phyloP scores from a whole-genome alignment of 2,113 vertebrate genomes.

The Bolborhynchus lineola region DNA sequence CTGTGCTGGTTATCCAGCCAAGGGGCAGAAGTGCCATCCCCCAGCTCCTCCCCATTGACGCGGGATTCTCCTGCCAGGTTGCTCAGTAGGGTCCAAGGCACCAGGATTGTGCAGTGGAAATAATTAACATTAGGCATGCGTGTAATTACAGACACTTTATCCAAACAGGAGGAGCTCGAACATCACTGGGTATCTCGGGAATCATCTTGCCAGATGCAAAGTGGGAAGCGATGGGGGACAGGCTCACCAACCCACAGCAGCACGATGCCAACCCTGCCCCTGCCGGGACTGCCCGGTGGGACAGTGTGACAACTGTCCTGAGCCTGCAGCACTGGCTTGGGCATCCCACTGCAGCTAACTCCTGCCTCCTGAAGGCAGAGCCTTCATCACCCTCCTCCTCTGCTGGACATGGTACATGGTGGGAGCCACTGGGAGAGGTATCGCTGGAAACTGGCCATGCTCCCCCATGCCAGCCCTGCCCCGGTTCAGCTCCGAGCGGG shows the following conservation, averaged over 20 bases:
- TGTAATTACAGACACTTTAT: slow-evolving; percentile 57
- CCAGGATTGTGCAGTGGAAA: not conserved
- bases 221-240: not conserved
- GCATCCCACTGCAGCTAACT: not conserved
- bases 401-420: accelerated
- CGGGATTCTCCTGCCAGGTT: not conserved
- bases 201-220: not conserved
- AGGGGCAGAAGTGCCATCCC: not conserved
- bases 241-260: not conserved
- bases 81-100: not conserved
- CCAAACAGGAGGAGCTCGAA: slow-evolving; percentile 53
- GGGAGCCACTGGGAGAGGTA: not conserved
- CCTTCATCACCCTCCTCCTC: not conserved
- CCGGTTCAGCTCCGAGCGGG: not conserved
- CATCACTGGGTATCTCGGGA: slow-evolving; percentile 19
- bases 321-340: not conserved
- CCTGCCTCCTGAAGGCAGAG: not conserved
- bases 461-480: not conserved
- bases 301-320: not conserved
- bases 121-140: slow-evolving; percentile 58
- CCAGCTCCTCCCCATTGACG: not conserved
- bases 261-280: accelerated
- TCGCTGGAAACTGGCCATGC: accelerated
- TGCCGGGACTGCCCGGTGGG: not conserved
- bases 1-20: not conserved